Evolutionary conservation across 1,140 invertebrate species (phyloP).

Genomic region (Aphidius gifuensis): DNA sequence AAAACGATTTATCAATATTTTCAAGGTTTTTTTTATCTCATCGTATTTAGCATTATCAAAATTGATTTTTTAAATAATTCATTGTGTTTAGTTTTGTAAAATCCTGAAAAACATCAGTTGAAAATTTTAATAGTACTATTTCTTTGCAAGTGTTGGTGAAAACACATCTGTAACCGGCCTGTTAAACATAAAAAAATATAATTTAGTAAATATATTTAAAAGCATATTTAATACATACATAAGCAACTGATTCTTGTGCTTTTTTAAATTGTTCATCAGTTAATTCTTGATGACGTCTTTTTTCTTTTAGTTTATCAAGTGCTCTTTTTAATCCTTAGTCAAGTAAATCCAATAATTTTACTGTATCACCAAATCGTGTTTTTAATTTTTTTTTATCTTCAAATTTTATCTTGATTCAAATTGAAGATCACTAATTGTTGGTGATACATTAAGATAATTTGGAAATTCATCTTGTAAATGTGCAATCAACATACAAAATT

Average conservation of each 20-base stretch:
- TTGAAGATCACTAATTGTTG: conserved; percentile 86
- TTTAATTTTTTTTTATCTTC: conserved; percentile 99
- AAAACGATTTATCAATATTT: conserved; percentile 33
- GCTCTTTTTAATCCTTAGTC: conserved; percentile 90
- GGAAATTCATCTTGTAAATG: conserved; percentile 94
- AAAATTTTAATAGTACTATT: conserved; percentile 14
- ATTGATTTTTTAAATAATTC: background rate
- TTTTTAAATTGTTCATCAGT: conserved; percentile 76
- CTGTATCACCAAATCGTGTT: conserved; percentile 95
- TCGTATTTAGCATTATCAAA: conserved; percentile 21
- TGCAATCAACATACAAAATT: conserved; percentile 99
- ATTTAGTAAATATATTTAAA: no score
- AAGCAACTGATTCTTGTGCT: conserved; percentile 90
- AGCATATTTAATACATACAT: conserved; percentile 98
- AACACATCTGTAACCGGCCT: no score
- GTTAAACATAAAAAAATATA: no score
- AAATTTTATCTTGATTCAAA: conserved; percentile 88
- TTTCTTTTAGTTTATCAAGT: conserved; percentile 84
- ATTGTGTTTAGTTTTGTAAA: background rate
- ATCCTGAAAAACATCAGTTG: background rate
- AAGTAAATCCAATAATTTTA: conserved; percentile 85
- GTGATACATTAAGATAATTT: conserved; percentile 77
- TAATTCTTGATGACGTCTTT: conserved; percentile 85
- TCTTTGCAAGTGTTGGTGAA: background rate
- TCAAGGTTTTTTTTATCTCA: conserved; percentile 28